These are phyloP conservation scores for Psococerastis gibbosa DNA, from an alignment of 2,888 invertebrate species.

Conservation along the genomic window DNA sequence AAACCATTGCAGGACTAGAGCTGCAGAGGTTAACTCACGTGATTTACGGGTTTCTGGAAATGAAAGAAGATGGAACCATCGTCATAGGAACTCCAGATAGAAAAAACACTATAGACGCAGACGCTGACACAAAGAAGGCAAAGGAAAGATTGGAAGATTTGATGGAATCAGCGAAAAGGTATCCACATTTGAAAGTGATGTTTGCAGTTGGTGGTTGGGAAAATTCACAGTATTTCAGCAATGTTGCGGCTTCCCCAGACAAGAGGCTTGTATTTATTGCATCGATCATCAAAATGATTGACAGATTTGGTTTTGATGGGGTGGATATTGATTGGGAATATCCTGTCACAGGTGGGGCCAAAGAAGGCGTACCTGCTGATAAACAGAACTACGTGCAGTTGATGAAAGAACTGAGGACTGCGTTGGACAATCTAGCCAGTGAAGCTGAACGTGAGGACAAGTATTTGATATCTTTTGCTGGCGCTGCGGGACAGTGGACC, in stretches of 20 bases:
- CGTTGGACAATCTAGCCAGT: conserved; percentile 13
- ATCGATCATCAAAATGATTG: conserved; percentile 14
- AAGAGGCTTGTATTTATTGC: conserved; percentile 11
- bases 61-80: conserved; percentile 13
- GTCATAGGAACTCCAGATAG: conserved; percentile 13
- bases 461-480: conserved; percentile 15
- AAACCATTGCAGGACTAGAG: conserved; percentile 10
- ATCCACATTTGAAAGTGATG: conserved; percentile 14
- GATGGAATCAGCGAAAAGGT: conserved; percentile 9
- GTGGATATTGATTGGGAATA: conserved; percentile 16
- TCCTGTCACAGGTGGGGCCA: conserved; percentile 16
- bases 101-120: conserved; percentile 11
- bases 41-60: conserved; percentile 16
- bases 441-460: conserved; percentile 12
- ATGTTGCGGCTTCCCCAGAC: conserved; percentile 11
- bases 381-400: conserved; percentile 15
- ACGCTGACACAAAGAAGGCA: conserved; percentile 12
- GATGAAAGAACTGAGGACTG: conserved; percentile 14
- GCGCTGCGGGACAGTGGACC: conserved; percentile 16
- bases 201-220: conserved; percentile 16
- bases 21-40: conserved; percentile 15
- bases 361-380: conserved; percentile 14
- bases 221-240: conserved; percentile 16
- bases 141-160: conserved; percentile 13
- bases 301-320: conserved; percentile 15